Evolutionary conservation across 1,140 invertebrate genomes (phyloP).

Genomic region (Drosophila virilis): DNA sequence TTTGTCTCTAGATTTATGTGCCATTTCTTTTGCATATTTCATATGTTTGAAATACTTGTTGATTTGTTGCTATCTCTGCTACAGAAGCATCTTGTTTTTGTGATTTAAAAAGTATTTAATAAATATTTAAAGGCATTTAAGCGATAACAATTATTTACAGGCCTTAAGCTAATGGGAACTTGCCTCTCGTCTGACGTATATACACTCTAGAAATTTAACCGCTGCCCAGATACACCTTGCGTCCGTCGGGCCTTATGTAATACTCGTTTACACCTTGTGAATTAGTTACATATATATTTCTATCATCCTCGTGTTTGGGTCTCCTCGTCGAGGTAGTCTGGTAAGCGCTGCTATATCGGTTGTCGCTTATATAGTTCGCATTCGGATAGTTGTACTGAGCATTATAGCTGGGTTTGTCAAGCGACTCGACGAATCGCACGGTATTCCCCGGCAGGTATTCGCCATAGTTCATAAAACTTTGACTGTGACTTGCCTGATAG

Average conservation of each 20-base stretch:
- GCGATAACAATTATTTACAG: slow-evolving; percentile 44
- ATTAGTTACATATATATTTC: slow-evolving; percentile 83
- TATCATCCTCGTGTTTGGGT: slow-evolving; percentile 61
- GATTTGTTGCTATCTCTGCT: slow-evolving; percentile 35
- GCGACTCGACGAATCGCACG: slow-evolving; percentile 42
- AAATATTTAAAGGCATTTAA: slow-evolving; percentile 35
- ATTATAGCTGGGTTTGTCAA: slow-evolving; percentile 40
- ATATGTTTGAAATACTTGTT: slow-evolving; percentile 55
- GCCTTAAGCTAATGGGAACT: slow-evolving; percentile 13
- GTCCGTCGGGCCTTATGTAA: slow-evolving; percentile 74
- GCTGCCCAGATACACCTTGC: slow-evolving; percentile 70
- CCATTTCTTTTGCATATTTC: slow-evolving; percentile 52
- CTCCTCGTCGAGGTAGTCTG: slow-evolving; percentile 41
- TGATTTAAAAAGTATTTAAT: slow-evolving; percentile 62
- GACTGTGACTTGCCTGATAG: slow-evolving; percentile 20
- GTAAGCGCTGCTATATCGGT: slow-evolving; percentile 68
- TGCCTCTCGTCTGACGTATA: neutral
- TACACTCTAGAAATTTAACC: slow-evolving; percentile 19
- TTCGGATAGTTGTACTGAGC: slow-evolving; percentile 60
- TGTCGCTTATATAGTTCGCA: slow-evolving; percentile 66
- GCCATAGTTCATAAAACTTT: slow-evolving; percentile 51
- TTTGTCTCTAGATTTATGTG: slow-evolving; percentile 70
- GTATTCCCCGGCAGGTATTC: slow-evolving; percentile 61
- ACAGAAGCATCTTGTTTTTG: neutral
- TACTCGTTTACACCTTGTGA: slow-evolving; percentile 77